Evolutionary conservation across 2,797 vertebrate species (phyloP), one percentile per base, ranked within the genome.

Genomic region (Fratercula arctica): DNA sequence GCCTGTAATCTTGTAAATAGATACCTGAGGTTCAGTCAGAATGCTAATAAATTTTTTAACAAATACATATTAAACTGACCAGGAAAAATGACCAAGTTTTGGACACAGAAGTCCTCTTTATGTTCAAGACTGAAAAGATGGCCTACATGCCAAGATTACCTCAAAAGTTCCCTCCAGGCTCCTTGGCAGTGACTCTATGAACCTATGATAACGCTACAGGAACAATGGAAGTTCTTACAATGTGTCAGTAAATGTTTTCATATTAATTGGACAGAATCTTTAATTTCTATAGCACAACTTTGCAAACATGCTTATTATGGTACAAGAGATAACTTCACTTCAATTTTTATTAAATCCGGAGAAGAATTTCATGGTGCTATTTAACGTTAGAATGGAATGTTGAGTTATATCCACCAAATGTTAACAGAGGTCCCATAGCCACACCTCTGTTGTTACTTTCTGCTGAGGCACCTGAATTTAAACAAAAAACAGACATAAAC

Each of bases 401-500:
- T 67, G 53, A 82, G 37, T 56, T 48, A 68, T 50, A 87, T 8
- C 17, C 82, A 85, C 43, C 56, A 76, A 78, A 74, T 35, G 7
- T 45, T 76, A 93, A 35, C 33, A 89, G 57, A 73, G 29, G 12
- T 64, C 74, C 54, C 67, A 51, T 1, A 93, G 84, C 54, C 75
- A 66, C 19, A 56, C 67, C 89, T 94, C 84, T 96, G 88, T 61
- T 92, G 48, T 81, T 94, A 90, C 85, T 95, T 95, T 82, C 89
- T 72, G 39, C 87, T 73, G 85, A 90, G 90, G 88, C 29, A 79
- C 28, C 11, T 50, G 41, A 96, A 94, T 96, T 96, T 87, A 90
- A 96, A 61, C 43, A 94, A 94, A 89, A 85, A 69, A 3, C 79
- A 97, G 74, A 91, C 57, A 77, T 64, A 96, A 97, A 87, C 35